A percentile compares a stretch with the other conserved stretches of the same genome.
Evolutionary conservation across 2,113 vertebrate species (phyloP).

Genomic region (Trachemys scripta): DNA sequence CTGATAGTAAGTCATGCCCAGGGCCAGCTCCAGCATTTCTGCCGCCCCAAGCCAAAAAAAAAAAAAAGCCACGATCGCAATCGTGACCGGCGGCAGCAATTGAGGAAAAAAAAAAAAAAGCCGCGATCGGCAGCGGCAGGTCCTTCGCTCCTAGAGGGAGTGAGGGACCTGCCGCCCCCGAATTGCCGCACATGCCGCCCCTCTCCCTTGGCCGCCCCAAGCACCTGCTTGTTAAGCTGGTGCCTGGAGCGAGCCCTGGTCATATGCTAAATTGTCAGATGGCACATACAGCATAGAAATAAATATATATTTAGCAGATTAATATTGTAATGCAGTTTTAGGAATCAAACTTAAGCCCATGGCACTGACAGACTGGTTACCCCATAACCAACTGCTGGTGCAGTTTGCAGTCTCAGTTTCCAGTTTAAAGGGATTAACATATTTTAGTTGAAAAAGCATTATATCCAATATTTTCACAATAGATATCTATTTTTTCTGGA

Average conservation of each 20-base stretch:
- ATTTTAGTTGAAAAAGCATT: slow-evolving; percentile 49
- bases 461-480: slow-evolving; percentile 21
- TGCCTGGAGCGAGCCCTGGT: too few relatives aligned
- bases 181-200: too few relatives aligned
- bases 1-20: not conserved
- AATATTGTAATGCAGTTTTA: slow-evolving; percentile 1
- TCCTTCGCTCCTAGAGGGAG: too few relatives aligned
- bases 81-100: too few relatives aligned
- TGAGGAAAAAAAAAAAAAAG: too few relatives aligned
- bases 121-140: too few relatives aligned
- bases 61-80: too few relatives aligned
- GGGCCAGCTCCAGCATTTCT: too few relatives aligned
- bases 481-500: not conserved
- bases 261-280: slow-evolving; percentile 25
- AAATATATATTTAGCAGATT: not conserved
- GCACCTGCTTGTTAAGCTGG: too few relatives aligned
- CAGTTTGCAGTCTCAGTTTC: slow-evolving; percentile 29
- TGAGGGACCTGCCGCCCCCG: too few relatives aligned
- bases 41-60: too few relatives aligned
- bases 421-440: slow-evolving; percentile 54
- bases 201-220: too few relatives aligned
- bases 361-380: not conserved
- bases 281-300: not conserved
- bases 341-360: slow-evolving; percentile 8
- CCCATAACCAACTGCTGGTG: not conserved